A percentile compares a stretch with the other conserved stretches of the same genome.
These are phyloP conservation scores for Podarcis lilfordi DNA, from an alignment of 2,797 vertebrate genomes.

Conservation along the genomic window DNA sequence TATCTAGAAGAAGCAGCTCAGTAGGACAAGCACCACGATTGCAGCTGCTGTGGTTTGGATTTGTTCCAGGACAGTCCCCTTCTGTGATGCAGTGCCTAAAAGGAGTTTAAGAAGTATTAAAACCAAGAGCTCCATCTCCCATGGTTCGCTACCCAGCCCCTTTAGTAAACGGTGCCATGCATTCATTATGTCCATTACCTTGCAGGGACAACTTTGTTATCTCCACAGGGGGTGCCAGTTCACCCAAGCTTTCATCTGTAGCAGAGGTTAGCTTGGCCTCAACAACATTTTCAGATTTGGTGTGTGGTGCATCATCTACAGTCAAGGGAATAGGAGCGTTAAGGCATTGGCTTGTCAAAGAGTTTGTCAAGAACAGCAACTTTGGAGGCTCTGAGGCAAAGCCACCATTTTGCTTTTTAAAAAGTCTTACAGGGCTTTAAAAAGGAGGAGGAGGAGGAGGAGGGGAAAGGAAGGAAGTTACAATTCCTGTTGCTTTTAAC, in stretches of 20 bases:
- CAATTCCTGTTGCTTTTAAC: background rate
- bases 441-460: background rate
- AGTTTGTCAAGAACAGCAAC: too few relatives aligned
- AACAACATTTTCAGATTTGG: background rate
- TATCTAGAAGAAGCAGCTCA: background rate
- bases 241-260: background rate
- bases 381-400: background rate
- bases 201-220: background rate
- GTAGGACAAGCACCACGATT: background rate
- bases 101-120: constrained; percentile 15
- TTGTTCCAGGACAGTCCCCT: constrained; percentile 1
- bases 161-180: background rate
- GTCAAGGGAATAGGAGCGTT: background rate
- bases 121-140: background rate
- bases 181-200: constrained; percentile 7
- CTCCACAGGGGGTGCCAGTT: background rate
- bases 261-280: background rate
- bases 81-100: constrained; percentile 9
- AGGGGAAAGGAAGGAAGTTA: background rate
- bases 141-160: background rate
- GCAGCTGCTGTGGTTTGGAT: constrained; percentile 9
- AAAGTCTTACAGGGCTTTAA: background rate
- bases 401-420: background rate
- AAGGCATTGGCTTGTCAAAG: background rate
- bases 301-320: background rate